Percentiles rank a stretch among this genome's conserved stretches.
These are phyloP conservation scores for Scaeva pyrastri DNA, from an alignment of 2,888 invertebrate genomes.

Conservation along the genomic window DNA sequence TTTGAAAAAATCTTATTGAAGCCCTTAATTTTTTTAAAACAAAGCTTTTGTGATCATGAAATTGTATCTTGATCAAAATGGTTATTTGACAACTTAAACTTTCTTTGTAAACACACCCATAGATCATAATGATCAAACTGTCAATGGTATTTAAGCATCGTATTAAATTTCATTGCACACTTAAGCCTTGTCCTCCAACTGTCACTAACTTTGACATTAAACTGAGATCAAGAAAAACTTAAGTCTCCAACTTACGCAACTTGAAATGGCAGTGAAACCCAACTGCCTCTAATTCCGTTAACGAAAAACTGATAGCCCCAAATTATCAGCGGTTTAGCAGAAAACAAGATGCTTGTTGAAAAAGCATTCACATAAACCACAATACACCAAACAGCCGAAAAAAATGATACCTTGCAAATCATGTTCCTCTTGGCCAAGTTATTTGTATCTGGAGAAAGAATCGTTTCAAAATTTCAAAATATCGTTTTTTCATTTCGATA, in stretches of 20 bases:
- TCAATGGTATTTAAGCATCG: too few relatives aligned
- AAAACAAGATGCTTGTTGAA: neutral
- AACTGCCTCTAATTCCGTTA: neutral
- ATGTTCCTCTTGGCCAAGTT: neutral
- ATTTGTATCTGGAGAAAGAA: neutral
- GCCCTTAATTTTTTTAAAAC: too few relatives aligned
- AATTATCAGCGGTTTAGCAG: neutral
- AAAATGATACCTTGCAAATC: neutral
- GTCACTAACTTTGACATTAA: too few relatives aligned
- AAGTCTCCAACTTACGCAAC: slow-evolving; percentile 1
- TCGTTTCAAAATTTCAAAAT: neutral
- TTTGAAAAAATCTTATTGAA: too few relatives aligned
- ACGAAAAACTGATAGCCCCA: slow-evolving; percentile 1
- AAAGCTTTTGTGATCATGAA: too few relatives aligned
- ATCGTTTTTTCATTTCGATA: too few relatives aligned
- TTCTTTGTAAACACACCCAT: too few relatives aligned
- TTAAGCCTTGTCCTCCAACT: too few relatives aligned
- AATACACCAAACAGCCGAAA: neutral
- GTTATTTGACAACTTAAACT: too few relatives aligned
- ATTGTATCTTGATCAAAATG: too few relatives aligned
- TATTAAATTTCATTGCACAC: too few relatives aligned
- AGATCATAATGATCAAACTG: too few relatives aligned
- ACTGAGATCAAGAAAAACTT: neutral
- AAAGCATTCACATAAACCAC: neutral
- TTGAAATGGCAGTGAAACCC: slow-evolving; percentile 1